Conservation (phyloP, 2,113 vertebrate species). For the Sorex araneus region DNA sequence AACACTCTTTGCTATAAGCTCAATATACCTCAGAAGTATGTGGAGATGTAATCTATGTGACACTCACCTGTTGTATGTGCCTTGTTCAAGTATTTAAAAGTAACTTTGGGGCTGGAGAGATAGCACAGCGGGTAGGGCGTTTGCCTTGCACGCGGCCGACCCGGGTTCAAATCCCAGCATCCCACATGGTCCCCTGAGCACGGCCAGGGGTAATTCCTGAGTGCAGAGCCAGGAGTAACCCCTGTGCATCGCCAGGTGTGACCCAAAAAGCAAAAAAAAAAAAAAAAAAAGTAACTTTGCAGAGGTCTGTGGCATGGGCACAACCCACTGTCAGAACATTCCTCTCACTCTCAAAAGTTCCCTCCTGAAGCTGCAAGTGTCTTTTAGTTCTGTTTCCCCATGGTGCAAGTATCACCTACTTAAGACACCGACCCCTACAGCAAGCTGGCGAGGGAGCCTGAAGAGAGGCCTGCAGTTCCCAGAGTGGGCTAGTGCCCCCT, state of each 20-base stretch:
- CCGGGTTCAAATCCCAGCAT: no score
- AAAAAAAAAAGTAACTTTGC: not conserved
- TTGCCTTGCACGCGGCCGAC: no score
- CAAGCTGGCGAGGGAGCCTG: not conserved
- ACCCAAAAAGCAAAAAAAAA: no score
- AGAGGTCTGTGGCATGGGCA: conserved; percentile 23
- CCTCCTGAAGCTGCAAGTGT: not conserved
- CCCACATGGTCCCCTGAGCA: no score
- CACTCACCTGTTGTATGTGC: not conserved
- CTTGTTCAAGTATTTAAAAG: not conserved
- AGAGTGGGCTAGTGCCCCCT: no score
- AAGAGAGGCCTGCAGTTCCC: not conserved
- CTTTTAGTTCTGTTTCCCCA: not conserved
- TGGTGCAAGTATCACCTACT: not conserved
- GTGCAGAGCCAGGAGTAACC: no score
- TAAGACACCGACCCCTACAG: conserved; percentile 18
- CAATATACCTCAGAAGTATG: not conserved
- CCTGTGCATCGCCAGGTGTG: no score
- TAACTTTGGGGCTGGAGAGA: not conserved
- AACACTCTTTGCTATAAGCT: not conserved
- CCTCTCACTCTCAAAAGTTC: conserved; percentile 5
- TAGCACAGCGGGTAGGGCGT: no score
- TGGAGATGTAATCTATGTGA: conserved; percentile 10
- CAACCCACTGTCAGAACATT: conserved; percentile 3
- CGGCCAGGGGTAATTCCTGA: no score